Evolutionary conservation across 2,113 vertebrate species (phyloP).

Genomic region (Amphiprion percula): DNA sequence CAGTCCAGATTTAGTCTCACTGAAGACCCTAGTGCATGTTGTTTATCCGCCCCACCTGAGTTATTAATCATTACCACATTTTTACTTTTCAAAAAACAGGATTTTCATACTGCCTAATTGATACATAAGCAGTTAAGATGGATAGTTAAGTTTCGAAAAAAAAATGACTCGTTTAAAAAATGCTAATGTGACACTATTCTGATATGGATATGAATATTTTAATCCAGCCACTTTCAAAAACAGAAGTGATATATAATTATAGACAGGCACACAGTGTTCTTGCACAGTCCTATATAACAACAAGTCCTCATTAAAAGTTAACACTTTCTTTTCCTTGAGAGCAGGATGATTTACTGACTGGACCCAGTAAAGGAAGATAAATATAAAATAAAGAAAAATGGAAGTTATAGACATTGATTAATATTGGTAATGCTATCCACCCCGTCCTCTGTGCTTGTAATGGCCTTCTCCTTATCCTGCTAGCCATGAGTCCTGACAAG

Average conservation of each 20-base stretch:
- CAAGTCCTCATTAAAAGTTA: slow-evolving; percentile 93
- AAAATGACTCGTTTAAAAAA: slow-evolving; percentile 48
- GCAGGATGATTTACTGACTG: slow-evolving; percentile 89
- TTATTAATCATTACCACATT: slow-evolving; percentile 40
- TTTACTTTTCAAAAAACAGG: slow-evolving; percentile 9
- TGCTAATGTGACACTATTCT: slow-evolving; percentile 78
- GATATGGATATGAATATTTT: slow-evolving; percentile 92
- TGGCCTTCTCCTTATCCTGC: slow-evolving; percentile 91
- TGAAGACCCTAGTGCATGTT: slow-evolving; percentile 16
- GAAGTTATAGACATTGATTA: slow-evolving; percentile 94
- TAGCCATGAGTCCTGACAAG: slow-evolving; percentile 90
- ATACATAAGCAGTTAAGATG: slow-evolving; percentile 83
- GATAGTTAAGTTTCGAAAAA: slow-evolving; percentile 3
- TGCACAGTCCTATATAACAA: slow-evolving; percentile 54
- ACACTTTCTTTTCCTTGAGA: slow-evolving; percentile 88
- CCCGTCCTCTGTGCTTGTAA: slow-evolving; percentile 89
- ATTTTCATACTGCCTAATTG: background rate
- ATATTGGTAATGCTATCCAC: slow-evolving; percentile 95
- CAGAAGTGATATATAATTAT: slow-evolving; percentile 90
- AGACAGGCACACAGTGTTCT: slow-evolving; percentile 74
- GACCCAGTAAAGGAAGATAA: slow-evolving; percentile 85
- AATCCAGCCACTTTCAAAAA: slow-evolving; percentile 92
- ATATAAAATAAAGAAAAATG: slow-evolving; percentile 93
- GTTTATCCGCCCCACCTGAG: slow-evolving; percentile 21
- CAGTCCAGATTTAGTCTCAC: slow-evolving; percentile 36